phyloP scores from a whole-genome alignment of 2,113 vertebrate species.

The Loxodonta africana region DNA sequence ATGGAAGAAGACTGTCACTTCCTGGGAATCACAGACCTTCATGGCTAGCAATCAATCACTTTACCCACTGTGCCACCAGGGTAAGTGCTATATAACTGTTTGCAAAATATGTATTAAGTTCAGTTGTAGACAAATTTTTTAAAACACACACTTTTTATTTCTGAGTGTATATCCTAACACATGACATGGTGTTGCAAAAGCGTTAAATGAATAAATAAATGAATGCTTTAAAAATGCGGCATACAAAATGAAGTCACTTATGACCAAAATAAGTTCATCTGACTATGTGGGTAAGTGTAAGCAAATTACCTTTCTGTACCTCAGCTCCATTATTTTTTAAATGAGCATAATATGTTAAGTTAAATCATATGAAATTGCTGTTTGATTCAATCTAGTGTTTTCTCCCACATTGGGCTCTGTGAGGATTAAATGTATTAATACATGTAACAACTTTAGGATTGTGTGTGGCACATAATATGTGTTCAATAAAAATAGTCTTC shows the following conservation, averaged over 20 bases:
- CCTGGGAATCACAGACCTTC: too few species aligned
- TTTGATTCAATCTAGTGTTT: not conserved
- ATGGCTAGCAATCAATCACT: too few species aligned
- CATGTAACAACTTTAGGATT: not conserved
- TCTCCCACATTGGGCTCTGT: not conserved
- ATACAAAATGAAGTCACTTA: not conserved
- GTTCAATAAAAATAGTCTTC: not conserved
- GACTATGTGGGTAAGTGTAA: not conserved
- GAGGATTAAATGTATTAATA: not conserved
- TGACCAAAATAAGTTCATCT: not conserved
- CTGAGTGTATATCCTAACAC: too few species aligned
- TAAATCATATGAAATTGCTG: not conserved
- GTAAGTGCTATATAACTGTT: too few species aligned
- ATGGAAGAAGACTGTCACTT: too few species aligned
- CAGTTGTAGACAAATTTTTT: too few species aligned
- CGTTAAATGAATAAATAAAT: not conserved
- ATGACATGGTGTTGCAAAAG: not conserved
- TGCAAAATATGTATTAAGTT: too few species aligned
- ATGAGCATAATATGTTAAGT: not conserved
- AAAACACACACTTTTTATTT: too few species aligned
- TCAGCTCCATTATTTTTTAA: not conserved
- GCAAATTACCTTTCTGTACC: not conserved
- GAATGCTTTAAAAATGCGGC: not conserved
- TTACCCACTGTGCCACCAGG: too few species aligned
- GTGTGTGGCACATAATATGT: not conserved